Evolutionary conservation across 2,797 vertebrate species (phyloP).

Genomic region (Sylvia borin): DNA sequence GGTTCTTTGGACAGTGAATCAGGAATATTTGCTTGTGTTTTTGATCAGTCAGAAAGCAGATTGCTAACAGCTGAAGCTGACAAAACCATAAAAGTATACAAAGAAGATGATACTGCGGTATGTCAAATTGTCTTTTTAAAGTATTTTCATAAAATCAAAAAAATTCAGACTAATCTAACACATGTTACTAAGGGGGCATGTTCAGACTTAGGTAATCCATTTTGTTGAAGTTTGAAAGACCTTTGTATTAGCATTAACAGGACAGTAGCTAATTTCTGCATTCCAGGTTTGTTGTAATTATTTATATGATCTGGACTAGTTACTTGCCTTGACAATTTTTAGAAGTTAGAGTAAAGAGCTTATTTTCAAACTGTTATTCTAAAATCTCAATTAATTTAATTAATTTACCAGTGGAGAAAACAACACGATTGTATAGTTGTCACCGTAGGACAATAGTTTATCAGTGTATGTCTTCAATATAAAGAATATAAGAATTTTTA

Average conservation of each 20-base stretch:
- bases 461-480: not conserved
- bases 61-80: conserved; percentile 96
- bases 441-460: not conserved
- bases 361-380: not conserved
- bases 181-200: fast-evolving
- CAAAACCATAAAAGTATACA: conserved; percentile 99
- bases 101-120: conserved; percentile 95
- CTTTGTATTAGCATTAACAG: not conserved
- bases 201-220: not conserved
- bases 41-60: conserved; percentile 93
- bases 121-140: conserved; percentile 30
- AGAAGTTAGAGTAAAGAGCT: not conserved
- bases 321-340: not conserved
- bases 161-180: not conserved
- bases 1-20: conserved; percentile 98
- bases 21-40: conserved; percentile 94
- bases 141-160: not conserved
- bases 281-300: not conserved
- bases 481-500: not conserved
- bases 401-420: not conserved
- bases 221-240: not conserved
- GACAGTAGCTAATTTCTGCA: not conserved
- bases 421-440: not conserved
- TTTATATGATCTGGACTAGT: not conserved
- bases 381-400: not conserved